Evolutionary conservation across 37 sponge, comb jelly and placozoan genomes (phyloP), one percentile per base, ranked within the genome.

Genomic region (Chondrosia reniformis): DNA sequence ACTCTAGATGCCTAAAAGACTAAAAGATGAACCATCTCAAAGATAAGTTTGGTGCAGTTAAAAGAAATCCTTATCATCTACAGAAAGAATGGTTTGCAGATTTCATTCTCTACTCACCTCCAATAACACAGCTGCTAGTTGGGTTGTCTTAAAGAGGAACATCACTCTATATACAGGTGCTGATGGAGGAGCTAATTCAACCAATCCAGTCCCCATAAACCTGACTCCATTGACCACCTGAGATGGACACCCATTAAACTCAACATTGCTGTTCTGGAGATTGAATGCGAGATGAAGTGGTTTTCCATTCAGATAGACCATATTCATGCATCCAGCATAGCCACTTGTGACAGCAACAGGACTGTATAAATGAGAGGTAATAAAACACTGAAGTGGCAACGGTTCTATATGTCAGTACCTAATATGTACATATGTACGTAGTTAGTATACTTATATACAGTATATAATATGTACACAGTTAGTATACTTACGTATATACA

Each of bases 131-230:
- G 78, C 74, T 8, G 81, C 69, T 27, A 88, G 54, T 55, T 88
- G 89, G 0, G 41, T 57, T 13, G 84, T 57, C 33, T 66, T 45
- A 62, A 88, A 88, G 34, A 24, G n/a, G 49, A 86, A 81, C 5
- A 71, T 42, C 9, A 80, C 46, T 0, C 10, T 10, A 21, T 37
- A 25, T 2, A 80, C 39, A 15, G 22, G 25, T 10, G 24, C 78
- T 4, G 28, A 3, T 4, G 31, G 4, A 0, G 57, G 41, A 33
- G 10, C 22, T 45, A 86, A 76, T 21, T 58, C 46, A 39, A 81
- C 87, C 63, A 55, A 4, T n/a, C 87, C 89, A 1, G 63, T 58
- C 12, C 89, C 89, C 80, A 65, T 80, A 54, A 88, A 88, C 8
- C 89, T 33, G 21, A 80, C 83, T 33, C 89, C 89, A 69, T 44